phyloP scores from a whole-genome alignment of 35 echinoderm and acorn worm genomes.

The Anneissia japonica region DNA sequence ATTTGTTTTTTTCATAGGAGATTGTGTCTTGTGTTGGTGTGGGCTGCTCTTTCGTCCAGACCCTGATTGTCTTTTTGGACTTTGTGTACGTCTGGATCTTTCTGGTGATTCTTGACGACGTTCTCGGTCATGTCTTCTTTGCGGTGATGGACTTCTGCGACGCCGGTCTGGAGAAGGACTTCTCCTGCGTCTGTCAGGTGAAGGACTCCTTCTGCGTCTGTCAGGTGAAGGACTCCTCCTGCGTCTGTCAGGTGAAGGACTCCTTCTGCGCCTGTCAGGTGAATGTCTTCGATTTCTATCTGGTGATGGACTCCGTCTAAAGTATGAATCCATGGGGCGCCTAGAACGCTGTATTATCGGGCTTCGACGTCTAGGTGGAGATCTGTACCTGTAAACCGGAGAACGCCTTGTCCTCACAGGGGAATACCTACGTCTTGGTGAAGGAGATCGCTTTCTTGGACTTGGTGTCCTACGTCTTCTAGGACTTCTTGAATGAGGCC shows the following conservation, averaged over 20 bases:
- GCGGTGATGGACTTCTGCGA: slow-evolving; percentile 24
- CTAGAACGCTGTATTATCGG: not conserved
- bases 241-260: slow-evolving; percentile 26
- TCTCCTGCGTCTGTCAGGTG: slow-evolving; percentile 31
- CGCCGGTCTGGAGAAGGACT: slow-evolving; percentile 39
- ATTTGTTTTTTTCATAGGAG: slow-evolving; percentile 13
- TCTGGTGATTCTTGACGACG: slow-evolving; percentile 24
- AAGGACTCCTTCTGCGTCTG: slow-evolving; percentile 16
- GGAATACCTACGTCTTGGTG: slow-evolving; percentile 33
- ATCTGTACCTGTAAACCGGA: not conserved
- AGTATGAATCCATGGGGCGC: not conserved
- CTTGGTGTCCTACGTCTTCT: slow-evolving; percentile 6
- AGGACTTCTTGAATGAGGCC: not conserved
- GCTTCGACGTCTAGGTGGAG: not conserved
- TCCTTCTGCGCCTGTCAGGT: slow-evolving; percentile 27
- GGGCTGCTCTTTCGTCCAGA: slow-evolving; percentile 13
- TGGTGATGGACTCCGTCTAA: not conserved
- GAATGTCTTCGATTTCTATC: slow-evolving; percentile 12
- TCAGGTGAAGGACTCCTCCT: slow-evolving; percentile 26
- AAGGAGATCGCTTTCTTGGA: slow-evolving; percentile 17
- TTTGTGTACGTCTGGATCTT: slow-evolving; percentile 6
- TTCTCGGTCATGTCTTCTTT: not conserved
- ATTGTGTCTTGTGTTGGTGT: not conserved
- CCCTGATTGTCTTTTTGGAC: slow-evolving; percentile 1
- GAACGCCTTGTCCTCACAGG: not conserved